These are phyloP conservation scores for Leucozona laternaria DNA, from an alignment of 2,888 invertebrate species.

Conservation along the genomic window DNA sequence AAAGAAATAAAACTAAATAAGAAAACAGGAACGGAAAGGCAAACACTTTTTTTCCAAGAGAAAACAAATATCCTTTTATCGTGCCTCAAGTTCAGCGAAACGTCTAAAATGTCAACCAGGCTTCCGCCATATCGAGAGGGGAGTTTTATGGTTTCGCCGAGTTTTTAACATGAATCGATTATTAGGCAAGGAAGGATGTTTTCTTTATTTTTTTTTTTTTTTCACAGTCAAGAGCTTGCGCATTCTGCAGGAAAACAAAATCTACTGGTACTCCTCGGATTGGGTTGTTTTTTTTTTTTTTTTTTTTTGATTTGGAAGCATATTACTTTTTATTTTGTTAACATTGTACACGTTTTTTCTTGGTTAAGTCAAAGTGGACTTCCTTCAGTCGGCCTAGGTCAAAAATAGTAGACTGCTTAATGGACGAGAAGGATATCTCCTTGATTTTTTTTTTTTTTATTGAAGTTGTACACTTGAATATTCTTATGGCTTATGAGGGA, in stretches of 20 bases:
- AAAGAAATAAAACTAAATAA: constrained; percentile 62
- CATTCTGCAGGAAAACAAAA: constrained; percentile 23
- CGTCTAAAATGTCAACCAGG: constrained; percentile 73
- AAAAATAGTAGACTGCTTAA: constrained; percentile 76
- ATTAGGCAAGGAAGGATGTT: constrained; percentile 65
- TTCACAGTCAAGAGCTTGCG: constrained; percentile 45
- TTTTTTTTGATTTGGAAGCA: background rate
- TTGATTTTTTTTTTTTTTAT: constrained; percentile 21
- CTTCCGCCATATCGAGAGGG: constrained; percentile 54
- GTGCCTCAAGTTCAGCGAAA: constrained; percentile 73
- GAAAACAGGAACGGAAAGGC: constrained; percentile 73
- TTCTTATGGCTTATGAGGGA: constrained; percentile 20
- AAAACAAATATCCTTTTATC: constrained; percentile 60
- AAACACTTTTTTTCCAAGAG: constrained; percentile 57
- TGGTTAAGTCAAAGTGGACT: constrained; percentile 32
- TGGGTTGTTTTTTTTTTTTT: constrained; percentile 6
- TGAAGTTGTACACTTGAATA: constrained; percentile 10
- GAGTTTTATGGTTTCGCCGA: constrained; percentile 69
- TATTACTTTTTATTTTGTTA: constrained; percentile 34
- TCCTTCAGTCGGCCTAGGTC: constrained; percentile 74
- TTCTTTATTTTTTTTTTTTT: background rate
- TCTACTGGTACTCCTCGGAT: constrained; percentile 40
- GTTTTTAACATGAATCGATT: constrained; percentile 74
- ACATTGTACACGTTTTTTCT: constrained; percentile 39
- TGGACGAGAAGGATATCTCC: constrained; percentile 52